A percentile compares a stretch with the other conserved stretches of the same genome.
phyloP scores from a whole-genome alignment of 2,113 vertebrate genomes.

The Hucho hucho region DNA sequence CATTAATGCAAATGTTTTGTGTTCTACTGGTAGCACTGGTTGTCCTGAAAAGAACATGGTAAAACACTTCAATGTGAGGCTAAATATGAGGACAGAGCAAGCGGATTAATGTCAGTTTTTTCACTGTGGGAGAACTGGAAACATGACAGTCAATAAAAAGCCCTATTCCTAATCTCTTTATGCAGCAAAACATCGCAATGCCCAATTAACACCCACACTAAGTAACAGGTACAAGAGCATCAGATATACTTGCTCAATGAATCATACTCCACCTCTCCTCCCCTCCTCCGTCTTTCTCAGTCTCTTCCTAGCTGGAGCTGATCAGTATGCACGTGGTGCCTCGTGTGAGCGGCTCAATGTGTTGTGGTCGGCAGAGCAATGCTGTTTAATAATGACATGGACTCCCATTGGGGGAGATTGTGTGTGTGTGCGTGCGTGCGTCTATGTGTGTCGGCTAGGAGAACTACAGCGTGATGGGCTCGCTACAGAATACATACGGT shows the following conservation, averaged over 20 bases:
- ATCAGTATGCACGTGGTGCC: slow-evolving; percentile 10
- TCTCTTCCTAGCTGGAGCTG: not conserved
- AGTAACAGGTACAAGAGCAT: slow-evolving; percentile 7
- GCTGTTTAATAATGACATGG: slow-evolving; percentile 13
- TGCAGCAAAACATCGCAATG: not conserved
- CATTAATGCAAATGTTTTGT: too few relatives aligned
- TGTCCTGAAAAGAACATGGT: too few relatives aligned
- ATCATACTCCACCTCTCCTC: not conserved
- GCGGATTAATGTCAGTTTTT: too few relatives aligned
- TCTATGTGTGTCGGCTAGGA: not conserved
- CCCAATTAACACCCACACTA: not conserved
- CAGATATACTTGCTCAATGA: slow-evolving; percentile 6
- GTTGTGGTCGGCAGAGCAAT: not conserved
- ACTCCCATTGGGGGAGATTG: slow-evolving; percentile 15
- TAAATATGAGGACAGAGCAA: too few relatives aligned
- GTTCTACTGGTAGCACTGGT: too few relatives aligned
- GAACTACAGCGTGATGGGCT: not conserved
- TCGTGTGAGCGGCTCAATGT: not conserved
- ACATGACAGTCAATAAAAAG: not conserved
- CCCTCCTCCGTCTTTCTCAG: not conserved
- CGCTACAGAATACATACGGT: slow-evolving; percentile 2
- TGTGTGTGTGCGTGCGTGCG: not conserved
- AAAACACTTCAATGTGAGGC: too few relatives aligned
- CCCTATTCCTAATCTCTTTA: not conserved
- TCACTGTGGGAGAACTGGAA: too few relatives aligned